Percentiles rank a stretch among this genome's conserved stretches.
Conservation (phyloP, 2,113 vertebrate genomes). For the Zosterops pallidus region DNA sequence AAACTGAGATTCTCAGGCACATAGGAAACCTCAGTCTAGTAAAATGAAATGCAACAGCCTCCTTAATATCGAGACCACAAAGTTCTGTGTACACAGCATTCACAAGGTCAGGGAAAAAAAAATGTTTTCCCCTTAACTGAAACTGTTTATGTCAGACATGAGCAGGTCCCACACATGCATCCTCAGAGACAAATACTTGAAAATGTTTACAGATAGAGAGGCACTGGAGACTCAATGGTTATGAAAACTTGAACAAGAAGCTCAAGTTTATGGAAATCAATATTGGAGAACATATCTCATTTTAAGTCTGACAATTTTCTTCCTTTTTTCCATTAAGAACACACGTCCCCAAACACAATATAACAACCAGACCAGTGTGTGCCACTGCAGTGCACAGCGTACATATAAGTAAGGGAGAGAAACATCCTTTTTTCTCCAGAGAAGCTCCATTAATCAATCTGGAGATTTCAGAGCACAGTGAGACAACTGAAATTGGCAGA, state of each 20-base stretch:
- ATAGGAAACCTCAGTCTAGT: neutral
- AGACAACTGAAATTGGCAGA: neutral
- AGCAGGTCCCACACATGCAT: neutral
- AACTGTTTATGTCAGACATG: neutral
- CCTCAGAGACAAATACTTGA: neutral
- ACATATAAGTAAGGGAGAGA: neutral
- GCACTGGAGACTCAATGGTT: neutral
- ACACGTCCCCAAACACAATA: neutral
- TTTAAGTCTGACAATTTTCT: neutral
- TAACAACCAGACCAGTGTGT: neutral
- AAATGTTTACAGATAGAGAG: neutral
- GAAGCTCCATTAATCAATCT: neutral
- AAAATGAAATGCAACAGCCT: constrained; percentile 1
- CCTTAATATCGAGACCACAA: neutral
- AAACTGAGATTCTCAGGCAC: neutral
- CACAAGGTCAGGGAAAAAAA: neutral
- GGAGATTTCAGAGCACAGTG: neutral
- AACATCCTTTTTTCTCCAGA: neutral
- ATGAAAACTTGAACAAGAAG: neutral
- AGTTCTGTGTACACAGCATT: neutral
- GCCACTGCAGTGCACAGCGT: neutral
- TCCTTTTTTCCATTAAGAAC: neutral
- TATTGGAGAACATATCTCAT: neutral
- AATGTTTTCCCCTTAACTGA: neutral
- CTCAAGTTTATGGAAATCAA: neutral